Conservation (phyloP, 2,888 invertebrate species). For the Bombyx huttoni region DNA sequence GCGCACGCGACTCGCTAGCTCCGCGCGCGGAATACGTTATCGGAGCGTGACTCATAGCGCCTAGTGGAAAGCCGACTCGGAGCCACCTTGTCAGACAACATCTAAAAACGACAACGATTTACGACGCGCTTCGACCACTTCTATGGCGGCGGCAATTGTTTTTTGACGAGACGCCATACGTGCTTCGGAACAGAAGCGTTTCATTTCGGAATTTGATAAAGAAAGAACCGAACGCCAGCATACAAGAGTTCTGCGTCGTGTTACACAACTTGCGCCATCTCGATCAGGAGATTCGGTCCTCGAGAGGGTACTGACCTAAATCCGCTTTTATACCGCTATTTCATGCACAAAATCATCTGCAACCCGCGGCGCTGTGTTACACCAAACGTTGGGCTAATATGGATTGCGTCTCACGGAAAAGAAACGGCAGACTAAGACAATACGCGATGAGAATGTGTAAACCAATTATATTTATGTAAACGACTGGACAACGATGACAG, state of each 20-base stretch:
- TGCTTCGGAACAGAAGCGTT: constrained; percentile 37
- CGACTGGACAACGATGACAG: constrained; percentile 46
- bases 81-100: not conserved
- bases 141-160: constrained; percentile 28
- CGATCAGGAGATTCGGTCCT: constrained; percentile 49
- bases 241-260: constrained; percentile 41
- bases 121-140: constrained; percentile 38
- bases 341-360: constrained; percentile 60
- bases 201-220: constrained; percentile 26
- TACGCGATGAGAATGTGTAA: constrained; percentile 52
- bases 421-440: constrained; percentile 18
- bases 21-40: constrained; percentile 50
- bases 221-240: constrained; percentile 9
- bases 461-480: constrained; percentile 53
- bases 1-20: constrained; percentile 35
- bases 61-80: constrained; percentile 13
- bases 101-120: constrained; percentile 31
- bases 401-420: constrained; percentile 25
- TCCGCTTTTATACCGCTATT: constrained; percentile 66
- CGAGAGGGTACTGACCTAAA: constrained; percentile 64
- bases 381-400: constrained; percentile 42
- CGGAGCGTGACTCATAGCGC: constrained; percentile 39
- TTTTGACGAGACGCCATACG: constrained; percentile 27
- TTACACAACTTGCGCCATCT: constrained; percentile 56
- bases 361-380: constrained; percentile 22